Evolutionary conservation across 2,888 invertebrate species (phyloP).

Genomic region (Ectemnius cavifrons): DNA sequence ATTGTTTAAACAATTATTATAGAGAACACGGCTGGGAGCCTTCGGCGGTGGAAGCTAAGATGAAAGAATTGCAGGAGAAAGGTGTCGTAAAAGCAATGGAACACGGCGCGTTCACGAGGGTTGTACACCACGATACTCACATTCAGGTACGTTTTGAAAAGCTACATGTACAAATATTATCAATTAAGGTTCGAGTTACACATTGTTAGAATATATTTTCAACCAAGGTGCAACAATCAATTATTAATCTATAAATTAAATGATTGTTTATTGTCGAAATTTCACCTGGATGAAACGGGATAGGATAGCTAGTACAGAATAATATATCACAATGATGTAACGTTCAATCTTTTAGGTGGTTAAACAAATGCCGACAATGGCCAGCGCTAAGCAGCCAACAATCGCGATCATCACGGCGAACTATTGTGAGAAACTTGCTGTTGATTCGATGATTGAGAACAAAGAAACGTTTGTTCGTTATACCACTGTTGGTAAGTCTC

Average conservation of each 20-base stretch:
- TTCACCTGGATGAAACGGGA: no score
- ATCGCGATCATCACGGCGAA: slow-evolving; percentile 98
- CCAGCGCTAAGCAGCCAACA: slow-evolving; percentile 93
- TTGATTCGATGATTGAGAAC: slow-evolving; percentile 98
- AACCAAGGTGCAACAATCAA: no score
- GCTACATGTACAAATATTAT: no score
- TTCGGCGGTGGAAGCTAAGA: slow-evolving; percentile 86
- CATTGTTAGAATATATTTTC: no score
- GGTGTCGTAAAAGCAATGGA: slow-evolving; percentile 92
- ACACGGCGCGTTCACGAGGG: slow-evolving; percentile 89
- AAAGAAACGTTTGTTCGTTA: slow-evolving; percentile 97
- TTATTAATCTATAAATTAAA: no score
- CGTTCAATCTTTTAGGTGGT: slow-evolving; percentile 83
- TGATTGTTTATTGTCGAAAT: no score
- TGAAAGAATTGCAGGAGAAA: slow-evolving; percentile 88
- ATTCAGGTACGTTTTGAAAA: slow-evolving; percentile 80
- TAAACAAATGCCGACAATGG: slow-evolving; percentile 95
- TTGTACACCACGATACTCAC: slow-evolving; percentile 91
- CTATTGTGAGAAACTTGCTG: slow-evolving; percentile 98
- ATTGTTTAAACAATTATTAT: slow-evolving; percentile 27
- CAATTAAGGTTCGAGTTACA: no score
- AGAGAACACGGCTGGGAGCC: slow-evolving; percentile 90
- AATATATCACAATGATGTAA: neutral
- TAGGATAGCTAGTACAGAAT: no score
- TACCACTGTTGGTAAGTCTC: slow-evolving; percentile 93